Base-by-base conservation (phyloP, 1,140 invertebrate species). In the Dufourea novaeangliae region DNA sequence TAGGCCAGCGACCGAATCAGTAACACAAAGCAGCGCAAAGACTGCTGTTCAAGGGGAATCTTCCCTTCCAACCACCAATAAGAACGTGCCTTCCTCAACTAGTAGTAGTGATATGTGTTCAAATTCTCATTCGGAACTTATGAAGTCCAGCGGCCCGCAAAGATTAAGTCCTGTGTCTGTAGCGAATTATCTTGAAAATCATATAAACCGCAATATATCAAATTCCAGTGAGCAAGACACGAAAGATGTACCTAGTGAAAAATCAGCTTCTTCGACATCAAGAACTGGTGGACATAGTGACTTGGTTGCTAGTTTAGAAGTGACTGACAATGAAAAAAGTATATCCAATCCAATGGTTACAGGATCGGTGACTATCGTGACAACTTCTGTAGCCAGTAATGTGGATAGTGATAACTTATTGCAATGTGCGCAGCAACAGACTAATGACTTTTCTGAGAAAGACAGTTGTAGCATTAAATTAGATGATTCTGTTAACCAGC, bases 1-100 rank as follows among this genome's bases (percentile, higher is more conserved):
- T 66, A 91, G 91, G 89, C 91, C 92, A 3, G 87, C 83, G 0
- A 86, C 85, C 8, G 90, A 92, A 70, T 78, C 88, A 14, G 84
- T 88, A 52, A 84, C 76, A 39, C 88, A 85, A 50, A 80, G 67
- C 61, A 78, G 74, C 50, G 27, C 67, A 34, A 86, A 86, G 64
- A 70, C 70, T 59, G 71, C 73, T 63, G 78, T 81, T 56, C 80
- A 82, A 70, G 73, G 79, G 39, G 88, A 90, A 72, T 56, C 88
- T 68, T 69, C 86, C 72, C 73, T 85, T 25, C 87, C 87, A 87
- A 87, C 82, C 73, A 89, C 87, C 83, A 90, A 90, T 85, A 92
- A 92, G 88, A 92, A 92, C 91, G 92, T 92, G 92, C 92, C 92
- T 92, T 92, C 91, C 89, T 90, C 91, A 85, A 90, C 89, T 91